Evolutionary conservation across 2,888 invertebrate species (phyloP), one percentile per base, ranked within the genome.

Genomic region (Litoditis marina): DNA sequence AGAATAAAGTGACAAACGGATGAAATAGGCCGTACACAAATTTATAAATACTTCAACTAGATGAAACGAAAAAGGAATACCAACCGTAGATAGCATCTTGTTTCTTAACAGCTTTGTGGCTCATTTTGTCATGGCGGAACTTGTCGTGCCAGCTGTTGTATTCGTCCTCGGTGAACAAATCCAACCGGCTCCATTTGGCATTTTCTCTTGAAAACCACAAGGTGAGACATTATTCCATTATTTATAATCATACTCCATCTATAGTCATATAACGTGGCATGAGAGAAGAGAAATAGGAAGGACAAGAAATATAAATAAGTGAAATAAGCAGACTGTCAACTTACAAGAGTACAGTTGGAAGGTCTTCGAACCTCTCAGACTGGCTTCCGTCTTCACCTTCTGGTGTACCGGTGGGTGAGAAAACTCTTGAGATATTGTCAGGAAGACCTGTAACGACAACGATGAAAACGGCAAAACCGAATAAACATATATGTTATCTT

Each of bases 141-240:
- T 74, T 76, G 47, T 76, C 73, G 30, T 69, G 69, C 76, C 76
- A 76, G 13, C 70, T 65, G n/a, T 68, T 63, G 50, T 73, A 68
- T 28, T 66, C 65, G 27, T 68, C 66, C 13, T 39, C 22, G 8
- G 58, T 58, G 59, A 76, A 76, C 6, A 76, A 44, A 30, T 67
- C 69, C n/a, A 57, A 28, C 6, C 42, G 32, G 32, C 31, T 31
- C 27, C 39, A 57, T n/a, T 27, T 22, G 1, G 61, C 55, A n/a
- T 61, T 61, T 22, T 61, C 55, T n/a, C 55, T n/a, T n/a, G n/a
- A n/a, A n/a, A n/a, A n/a, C n/a, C n/a, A n/a, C n/a, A n/a, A n/a
- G n/a, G n/a, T n/a, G n/a, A n/a, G n/a, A n/a, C n/a, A n/a, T n/a
- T n/a, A n/a, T n/a, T n/a, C n/a, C n/a, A n/a, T n/a, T n/a, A n/a